A percentile compares a stretch with the other conserved stretches of the same genome.
Conservation (phyloP, 1,140 invertebrate species). For the Bombus ignitus region DNA sequence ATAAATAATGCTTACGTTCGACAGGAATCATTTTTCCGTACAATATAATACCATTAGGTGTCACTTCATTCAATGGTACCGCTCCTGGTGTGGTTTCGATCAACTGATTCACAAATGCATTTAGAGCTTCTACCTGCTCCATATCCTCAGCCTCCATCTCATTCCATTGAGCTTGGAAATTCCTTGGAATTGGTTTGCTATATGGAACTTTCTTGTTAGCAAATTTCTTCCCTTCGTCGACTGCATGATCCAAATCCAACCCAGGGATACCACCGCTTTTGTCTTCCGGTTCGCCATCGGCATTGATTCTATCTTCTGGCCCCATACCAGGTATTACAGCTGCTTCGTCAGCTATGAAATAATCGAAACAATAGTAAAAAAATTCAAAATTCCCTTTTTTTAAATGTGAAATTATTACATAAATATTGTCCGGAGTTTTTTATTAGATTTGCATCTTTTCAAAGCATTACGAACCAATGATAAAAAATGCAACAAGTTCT, state of each 20-base stretch:
- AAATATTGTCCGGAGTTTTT: neutral
- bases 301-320: constrained; percentile 93
- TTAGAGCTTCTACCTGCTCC: constrained; percentile 82
- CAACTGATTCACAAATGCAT: constrained; percentile 86
- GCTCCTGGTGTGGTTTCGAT: constrained; percentile 89
- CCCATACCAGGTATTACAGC: constrained; percentile 97
- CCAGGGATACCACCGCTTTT: constrained; percentile 88
- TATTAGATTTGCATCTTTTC: too few relatives aligned
- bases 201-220: constrained; percentile 93
- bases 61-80: constrained; percentile 87
- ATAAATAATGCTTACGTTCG: constrained; percentile 83
- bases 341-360: constrained; percentile 86
- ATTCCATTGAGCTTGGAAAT: constrained; percentile 98
- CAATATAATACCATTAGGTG: constrained; percentile 90
- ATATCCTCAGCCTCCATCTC: constrained; percentile 88
- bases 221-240: constrained; percentile 87
- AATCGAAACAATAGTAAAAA: constrained; percentile 14
- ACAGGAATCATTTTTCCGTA: constrained; percentile 91
- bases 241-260: constrained; percentile 91
- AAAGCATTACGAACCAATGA: too few relatives aligned
- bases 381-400: neutral
- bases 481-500: too few relatives aligned
- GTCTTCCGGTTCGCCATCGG: constrained; percentile 80
- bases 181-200: constrained; percentile 96
- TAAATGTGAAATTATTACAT: neutral